Evolutionary conservation across 1,140 invertebrate genomes (phyloP).

Genomic region (Zaprionus nigranus): DNA sequence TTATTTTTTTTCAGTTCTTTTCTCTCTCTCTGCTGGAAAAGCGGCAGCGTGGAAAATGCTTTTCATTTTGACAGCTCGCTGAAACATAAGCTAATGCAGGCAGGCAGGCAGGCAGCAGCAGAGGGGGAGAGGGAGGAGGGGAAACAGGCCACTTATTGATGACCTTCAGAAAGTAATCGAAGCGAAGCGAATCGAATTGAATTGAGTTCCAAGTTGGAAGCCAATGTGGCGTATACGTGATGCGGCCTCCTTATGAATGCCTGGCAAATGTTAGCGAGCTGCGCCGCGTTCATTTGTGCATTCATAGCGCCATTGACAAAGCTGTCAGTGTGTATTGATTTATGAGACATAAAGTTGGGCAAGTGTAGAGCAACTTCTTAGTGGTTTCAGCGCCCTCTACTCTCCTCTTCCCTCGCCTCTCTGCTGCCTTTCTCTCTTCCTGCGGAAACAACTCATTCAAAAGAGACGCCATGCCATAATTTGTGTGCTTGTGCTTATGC

Average conservation of each 20-base stretch:
- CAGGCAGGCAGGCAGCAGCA: slow-evolving; percentile 32
- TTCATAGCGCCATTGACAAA: slow-evolving; percentile 54
- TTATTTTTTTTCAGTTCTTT: slow-evolving; percentile 15
- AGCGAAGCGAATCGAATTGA: slow-evolving; percentile 51
- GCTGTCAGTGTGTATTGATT: slow-evolving; percentile 57
- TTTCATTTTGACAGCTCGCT: slow-evolving; percentile 56
- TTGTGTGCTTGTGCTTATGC: slow-evolving; percentile 36
- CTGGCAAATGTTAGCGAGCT: background rate
- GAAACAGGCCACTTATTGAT: slow-evolving; percentile 67
- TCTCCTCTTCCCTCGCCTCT: background rate
- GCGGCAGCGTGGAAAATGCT: slow-evolving; percentile 60
- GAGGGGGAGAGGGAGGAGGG: background rate
- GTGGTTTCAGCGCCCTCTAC: too few species aligned
- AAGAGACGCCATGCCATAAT: slow-evolving; percentile 48
- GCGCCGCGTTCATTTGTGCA: slow-evolving; percentile 37
- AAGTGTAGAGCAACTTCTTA: background rate
- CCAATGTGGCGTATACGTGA: slow-evolving; percentile 66
- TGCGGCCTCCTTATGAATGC: slow-evolving; percentile 12
- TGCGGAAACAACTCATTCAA: slow-evolving; percentile 54
- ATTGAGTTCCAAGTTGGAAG: slow-evolving; percentile 46
- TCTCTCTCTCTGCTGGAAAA: slow-evolving; percentile 1
- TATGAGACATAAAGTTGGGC: slow-evolving; percentile 22
- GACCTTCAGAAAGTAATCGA: slow-evolving; percentile 54
- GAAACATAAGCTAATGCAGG: slow-evolving; percentile 45
- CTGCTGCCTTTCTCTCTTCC: background rate